Evolutionary conservation across 2,113 vertebrate genomes (phyloP).

Genomic region (Setophaga petechia): DNA sequence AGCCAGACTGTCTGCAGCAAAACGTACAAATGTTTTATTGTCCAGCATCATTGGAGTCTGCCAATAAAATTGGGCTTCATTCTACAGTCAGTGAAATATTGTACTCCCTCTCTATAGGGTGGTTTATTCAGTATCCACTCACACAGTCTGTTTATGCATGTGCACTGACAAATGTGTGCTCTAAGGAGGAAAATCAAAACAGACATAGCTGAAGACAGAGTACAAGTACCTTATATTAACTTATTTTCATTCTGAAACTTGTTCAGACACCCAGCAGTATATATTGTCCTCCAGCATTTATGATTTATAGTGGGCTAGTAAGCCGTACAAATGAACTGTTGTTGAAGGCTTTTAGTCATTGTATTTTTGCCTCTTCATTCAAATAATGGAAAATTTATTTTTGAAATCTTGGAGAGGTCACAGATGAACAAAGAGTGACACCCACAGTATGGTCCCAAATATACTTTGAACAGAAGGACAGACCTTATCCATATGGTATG

Average conservation of each 20-base stretch:
- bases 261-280: neutral
- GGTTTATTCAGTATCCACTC: conserved; percentile 9
- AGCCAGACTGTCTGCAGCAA: conserved; percentile 55
- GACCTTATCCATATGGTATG: neutral
- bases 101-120: neutral
- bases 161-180: neutral
- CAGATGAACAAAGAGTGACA: neutral
- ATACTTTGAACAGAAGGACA: neutral
- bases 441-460: neutral
- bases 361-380: neutral
- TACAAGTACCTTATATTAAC: neutral
- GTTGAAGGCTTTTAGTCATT: neutral
- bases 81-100: conserved; percentile 43
- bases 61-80: conserved; percentile 31
- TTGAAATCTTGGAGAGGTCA: neutral
- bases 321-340: neutral
- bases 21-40: conserved; percentile 66
- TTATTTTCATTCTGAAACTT: neutral
- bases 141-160: neutral
- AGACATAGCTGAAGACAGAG: neutral
- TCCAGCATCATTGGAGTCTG: conserved; percentile 43
- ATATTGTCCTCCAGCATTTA: neutral
- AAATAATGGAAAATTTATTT: neutral
- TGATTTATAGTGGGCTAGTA: neutral
- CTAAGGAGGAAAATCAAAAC: neutral